Evolutionary conservation across 2,888 invertebrate species (phyloP).

Genomic region (Ceriagrion tenellum): DNA sequence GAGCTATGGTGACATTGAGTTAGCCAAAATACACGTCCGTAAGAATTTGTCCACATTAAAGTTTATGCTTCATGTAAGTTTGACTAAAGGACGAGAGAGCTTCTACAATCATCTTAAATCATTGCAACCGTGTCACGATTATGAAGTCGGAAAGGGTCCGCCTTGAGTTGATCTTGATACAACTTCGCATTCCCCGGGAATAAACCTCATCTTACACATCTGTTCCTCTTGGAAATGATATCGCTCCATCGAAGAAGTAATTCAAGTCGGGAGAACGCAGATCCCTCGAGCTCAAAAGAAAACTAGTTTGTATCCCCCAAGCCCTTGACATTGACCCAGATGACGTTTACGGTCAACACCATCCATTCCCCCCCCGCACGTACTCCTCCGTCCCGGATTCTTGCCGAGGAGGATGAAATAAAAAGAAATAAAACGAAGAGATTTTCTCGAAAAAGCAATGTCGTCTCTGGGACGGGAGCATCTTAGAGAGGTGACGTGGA

Average conservation of each 20-base stretch:
- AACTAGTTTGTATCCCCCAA: conserved; percentile 28
- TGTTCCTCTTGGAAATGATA: background rate
- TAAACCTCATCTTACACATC: background rate
- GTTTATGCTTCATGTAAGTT: background rate
- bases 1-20: too few species aligned
- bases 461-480: background rate
- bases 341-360: background rate
- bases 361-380: background rate
- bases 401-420: background rate
- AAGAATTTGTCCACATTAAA: background rate
- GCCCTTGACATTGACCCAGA: conserved; percentile 49
- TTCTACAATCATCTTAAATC: background rate
- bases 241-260: background rate
- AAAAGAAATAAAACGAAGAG: background rate
- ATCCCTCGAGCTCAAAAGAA: background rate
- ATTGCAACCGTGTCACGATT: background rate
- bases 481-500: background rate
- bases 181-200: background rate
- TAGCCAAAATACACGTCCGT: background rate
- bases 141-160: background rate
- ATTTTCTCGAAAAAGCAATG: background rate
- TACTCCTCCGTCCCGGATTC: background rate
- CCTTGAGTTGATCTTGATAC: background rate
- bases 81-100: background rate
- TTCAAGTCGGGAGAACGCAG: background rate